These are phyloP conservation scores for Chromobotia macracanthus DNA, from an alignment of 2,797 vertebrate genomes.

Conservation along the genomic window DNA sequence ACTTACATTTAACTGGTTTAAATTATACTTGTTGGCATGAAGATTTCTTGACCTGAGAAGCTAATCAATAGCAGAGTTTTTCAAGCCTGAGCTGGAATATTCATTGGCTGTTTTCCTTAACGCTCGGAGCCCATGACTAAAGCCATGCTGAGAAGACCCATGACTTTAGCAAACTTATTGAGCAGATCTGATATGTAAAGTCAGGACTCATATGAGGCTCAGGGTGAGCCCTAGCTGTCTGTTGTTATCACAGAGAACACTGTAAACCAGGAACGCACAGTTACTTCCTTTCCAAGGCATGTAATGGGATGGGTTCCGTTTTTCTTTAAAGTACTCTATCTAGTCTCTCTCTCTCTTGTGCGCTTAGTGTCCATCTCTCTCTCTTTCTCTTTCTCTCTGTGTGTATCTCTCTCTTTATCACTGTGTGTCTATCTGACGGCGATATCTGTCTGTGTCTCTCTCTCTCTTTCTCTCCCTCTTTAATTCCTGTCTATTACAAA, in stretches of 20 bases:
- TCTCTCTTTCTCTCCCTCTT: too few species aligned
- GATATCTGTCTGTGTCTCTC: too few species aligned
- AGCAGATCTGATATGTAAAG: conserved; percentile 6
- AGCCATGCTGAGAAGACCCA: not conserved
- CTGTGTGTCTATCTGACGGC: too few species aligned
- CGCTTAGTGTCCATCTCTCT: not conserved
- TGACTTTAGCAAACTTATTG: not conserved
- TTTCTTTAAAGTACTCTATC: too few species aligned
- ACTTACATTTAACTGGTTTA: not conserved
- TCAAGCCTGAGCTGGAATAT: conserved; percentile 22
- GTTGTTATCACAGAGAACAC: not conserved
- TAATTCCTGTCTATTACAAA: not conserved
- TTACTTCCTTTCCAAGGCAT: conserved; percentile 12
- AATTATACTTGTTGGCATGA: not conserved
- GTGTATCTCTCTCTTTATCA: not conserved
- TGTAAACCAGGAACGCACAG: conserved; percentile 17
- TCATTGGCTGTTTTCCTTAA: conserved; percentile 17
- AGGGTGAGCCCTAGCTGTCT: conserved; percentile 9
- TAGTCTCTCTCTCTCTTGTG: too few species aligned
- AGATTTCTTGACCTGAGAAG: not conserved
- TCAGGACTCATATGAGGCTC: not conserved
- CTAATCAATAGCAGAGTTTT: conserved; percentile 16
- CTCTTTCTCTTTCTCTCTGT: not conserved
- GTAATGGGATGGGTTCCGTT: conserved; percentile 20
- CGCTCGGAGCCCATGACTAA: not conserved